Conservation (phyloP, 2,888 invertebrate species). For the Bembecia ichneumoniformis region DNA sequence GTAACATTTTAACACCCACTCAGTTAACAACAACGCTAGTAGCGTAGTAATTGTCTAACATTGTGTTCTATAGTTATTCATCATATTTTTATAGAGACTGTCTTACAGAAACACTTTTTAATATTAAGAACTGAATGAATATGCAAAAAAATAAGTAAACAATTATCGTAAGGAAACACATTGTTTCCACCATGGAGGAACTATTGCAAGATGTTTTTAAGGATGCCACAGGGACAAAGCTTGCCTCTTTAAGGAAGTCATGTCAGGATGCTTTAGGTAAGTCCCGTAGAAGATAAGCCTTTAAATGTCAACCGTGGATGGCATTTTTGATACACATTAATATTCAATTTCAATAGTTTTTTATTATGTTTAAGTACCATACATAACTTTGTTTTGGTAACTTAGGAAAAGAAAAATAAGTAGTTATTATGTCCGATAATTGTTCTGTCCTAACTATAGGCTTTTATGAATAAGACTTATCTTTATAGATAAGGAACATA, state of each 20-base stretch:
- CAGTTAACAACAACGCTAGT: slow-evolving; percentile 5
- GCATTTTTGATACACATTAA: neutral
- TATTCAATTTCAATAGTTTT: neutral
- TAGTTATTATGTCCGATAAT: too few relatives aligned
- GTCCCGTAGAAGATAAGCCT: slow-evolving; percentile 9
- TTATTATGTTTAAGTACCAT: too few relatives aligned
- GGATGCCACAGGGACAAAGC: slow-evolving; percentile 86
- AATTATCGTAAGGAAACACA: too few relatives aligned
- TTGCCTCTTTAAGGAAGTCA: slow-evolving; percentile 81
- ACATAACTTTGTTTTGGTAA: too few relatives aligned
- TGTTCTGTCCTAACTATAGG: too few relatives aligned
- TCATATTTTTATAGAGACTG: too few relatives aligned
- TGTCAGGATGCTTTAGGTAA: slow-evolving; percentile 91
- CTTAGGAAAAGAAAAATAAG: too few relatives aligned
- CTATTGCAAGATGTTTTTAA: slow-evolving; percentile 86
- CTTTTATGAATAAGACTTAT: too few relatives aligned
- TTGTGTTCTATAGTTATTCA: neutral
- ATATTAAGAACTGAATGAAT: too few relatives aligned
- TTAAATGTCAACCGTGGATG: neutral
- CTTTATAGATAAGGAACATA: too few relatives aligned
- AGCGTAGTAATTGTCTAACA: neutral
- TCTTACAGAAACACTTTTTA: too few relatives aligned
- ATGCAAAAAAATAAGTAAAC: too few relatives aligned
- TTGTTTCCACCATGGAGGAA: slow-evolving; percentile 80
- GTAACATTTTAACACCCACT: slow-evolving; percentile 36